These are phyloP conservation scores for Eurystomus glaucurus DNA, from an alignment of 2,797 vertebrate genomes.

Conservation along the genomic window DNA sequence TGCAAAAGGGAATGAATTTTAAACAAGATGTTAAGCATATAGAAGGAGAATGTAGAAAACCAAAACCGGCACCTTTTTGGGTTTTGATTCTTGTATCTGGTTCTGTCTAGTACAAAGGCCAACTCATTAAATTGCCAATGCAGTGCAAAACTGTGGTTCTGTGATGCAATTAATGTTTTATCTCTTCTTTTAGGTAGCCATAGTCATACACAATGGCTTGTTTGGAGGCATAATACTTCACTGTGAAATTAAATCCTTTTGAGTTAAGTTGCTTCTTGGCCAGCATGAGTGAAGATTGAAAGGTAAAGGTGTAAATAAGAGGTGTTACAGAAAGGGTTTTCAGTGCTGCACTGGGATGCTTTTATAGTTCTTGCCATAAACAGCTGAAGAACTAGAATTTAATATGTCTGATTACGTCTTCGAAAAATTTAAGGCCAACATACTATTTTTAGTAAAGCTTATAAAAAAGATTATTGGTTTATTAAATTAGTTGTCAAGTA, in stretches of 20 bases:
- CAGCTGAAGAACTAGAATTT: not conserved
- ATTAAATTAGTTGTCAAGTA: not conserved
- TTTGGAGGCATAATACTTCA: not conserved
- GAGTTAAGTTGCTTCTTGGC: not conserved
- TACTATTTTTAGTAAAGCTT: not conserved
- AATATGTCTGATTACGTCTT: not conserved
- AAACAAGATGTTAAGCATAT: not conserved
- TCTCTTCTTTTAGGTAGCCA: not conserved
- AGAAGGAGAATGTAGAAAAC: not conserved
- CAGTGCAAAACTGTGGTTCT: not conserved
- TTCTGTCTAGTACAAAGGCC: not conserved
- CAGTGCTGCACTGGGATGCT: not conserved
- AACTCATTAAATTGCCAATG: not conserved
- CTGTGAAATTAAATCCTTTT: not conserved
- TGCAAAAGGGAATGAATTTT: not conserved
- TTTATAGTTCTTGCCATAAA: not conserved
- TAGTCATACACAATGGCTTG: not conserved
- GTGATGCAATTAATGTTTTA: not conserved
- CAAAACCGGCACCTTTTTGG: not conserved
- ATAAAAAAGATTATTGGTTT: not conserved
- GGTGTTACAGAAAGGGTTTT: not conserved
- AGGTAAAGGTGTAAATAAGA: not conserved
- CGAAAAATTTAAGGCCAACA: not conserved
- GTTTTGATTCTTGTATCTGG: not conserved
- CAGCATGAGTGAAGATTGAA: not conserved